Conservation (phyloP, 2,797 vertebrate species). For the Micrastur ruficollis region DNA sequence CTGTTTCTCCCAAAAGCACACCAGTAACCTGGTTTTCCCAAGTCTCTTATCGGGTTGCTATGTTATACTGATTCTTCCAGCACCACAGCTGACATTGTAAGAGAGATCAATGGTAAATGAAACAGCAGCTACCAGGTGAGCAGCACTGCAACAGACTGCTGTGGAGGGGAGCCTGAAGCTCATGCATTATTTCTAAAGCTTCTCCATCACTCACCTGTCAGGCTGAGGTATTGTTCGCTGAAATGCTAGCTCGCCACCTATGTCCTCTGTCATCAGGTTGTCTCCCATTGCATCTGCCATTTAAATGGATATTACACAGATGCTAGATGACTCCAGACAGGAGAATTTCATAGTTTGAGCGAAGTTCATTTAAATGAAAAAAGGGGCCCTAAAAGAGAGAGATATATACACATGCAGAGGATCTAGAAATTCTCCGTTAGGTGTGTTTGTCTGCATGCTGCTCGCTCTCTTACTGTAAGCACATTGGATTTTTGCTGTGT, state of each 20-base stretch:
- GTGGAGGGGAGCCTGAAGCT: not conserved
- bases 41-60: not conserved
- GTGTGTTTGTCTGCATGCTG: not conserved
- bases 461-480: not conserved
- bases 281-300: not conserved
- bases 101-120: not conserved
- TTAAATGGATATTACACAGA: not conserved
- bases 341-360: not conserved
- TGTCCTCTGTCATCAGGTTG: not conserved
- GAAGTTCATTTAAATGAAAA: not conserved
- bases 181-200: constrained; percentile 67
- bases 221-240: constrained; percentile 1
- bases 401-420: not conserved
- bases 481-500: not conserved
- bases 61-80: not conserved
- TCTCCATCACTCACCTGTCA: constrained; percentile 44
- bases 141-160: not conserved
- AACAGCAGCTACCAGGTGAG: not conserved
- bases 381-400: not conserved
- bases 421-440: not conserved
- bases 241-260: constrained; percentile 2
- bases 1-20: not conserved
- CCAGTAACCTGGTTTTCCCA: not conserved
- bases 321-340: not conserved
- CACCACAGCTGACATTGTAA: not conserved